A percentile compares a stretch with the other conserved stretches of the same genome.
Evolutionary conservation across 2,113 vertebrate species (phyloP).

Genomic region (Gopherus flavomarginatus): DNA sequence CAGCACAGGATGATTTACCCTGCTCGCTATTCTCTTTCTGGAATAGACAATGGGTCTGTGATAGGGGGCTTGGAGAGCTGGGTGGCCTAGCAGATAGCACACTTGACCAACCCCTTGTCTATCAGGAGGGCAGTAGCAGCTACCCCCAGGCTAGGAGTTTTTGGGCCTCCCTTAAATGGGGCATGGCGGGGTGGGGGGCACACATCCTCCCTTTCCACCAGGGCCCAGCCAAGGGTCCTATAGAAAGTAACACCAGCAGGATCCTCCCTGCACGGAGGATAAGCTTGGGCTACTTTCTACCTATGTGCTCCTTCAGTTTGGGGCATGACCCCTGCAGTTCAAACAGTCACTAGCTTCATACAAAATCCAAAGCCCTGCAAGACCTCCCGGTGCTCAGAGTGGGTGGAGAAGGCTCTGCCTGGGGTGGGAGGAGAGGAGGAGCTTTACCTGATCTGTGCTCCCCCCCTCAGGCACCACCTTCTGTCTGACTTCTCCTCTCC

Average conservation of each 20-base stretch:
- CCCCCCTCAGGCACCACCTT: not conserved
- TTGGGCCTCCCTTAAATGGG: not conserved
- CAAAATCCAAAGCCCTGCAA: not conserved
- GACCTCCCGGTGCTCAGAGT: not conserved
- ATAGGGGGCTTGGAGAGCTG: not conserved
- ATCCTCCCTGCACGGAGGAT: not conserved
- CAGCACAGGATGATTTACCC: not conserved
- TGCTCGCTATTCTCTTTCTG: not conserved
- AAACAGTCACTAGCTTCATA: not conserved
- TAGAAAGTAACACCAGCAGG: not conserved
- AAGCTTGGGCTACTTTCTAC: not conserved
- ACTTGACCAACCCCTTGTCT: not conserved
- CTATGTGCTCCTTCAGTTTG: not conserved
- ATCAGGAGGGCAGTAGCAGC: not conserved
- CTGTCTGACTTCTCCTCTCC: not conserved
- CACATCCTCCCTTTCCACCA: too few relatives aligned
- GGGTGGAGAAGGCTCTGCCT: not conserved
- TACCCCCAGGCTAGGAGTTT: not conserved
- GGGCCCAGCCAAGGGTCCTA: not conserved
- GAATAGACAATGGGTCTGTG: not conserved
- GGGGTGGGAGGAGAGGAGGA: too few relatives aligned
- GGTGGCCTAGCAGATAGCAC: not conserved
- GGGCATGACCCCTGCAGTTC: not conserved
- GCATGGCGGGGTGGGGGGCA: too few relatives aligned
- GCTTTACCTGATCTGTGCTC: not conserved